Conservation (phyloP, 2,113 vertebrate genomes). For the Peromyscus leucopus region DNA sequence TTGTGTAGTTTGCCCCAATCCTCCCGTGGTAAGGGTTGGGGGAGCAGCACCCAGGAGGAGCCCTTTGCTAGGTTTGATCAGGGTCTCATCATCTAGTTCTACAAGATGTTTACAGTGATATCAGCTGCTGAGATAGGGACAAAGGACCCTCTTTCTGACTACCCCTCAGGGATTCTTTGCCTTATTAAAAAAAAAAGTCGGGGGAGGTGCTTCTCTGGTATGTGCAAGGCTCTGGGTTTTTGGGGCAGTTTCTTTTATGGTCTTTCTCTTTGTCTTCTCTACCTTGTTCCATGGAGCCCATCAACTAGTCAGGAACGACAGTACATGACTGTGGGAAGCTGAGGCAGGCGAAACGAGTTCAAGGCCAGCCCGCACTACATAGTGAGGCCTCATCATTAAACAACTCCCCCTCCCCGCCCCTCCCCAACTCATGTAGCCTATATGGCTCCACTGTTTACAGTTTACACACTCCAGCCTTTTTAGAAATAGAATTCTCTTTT, state of each 20-base stretch:
- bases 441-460: slow-evolving; percentile 68
- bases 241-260: slow-evolving; percentile 66
- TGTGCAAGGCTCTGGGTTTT: background rate
- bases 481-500: background rate
- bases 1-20: background rate
- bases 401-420: background rate
- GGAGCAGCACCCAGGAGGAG: slow-evolving; percentile 1
- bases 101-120: slow-evolving; percentile 64
- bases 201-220: background rate
- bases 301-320: background rate
- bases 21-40: background rate
- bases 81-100: slow-evolving; percentile 58
- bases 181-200: slow-evolving; percentile 57
- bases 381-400: background rate
- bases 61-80: slow-evolving; percentile 66
- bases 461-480: background rate
- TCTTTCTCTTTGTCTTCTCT: slow-evolving; percentile 77
- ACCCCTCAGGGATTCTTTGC: slow-evolving; percentile 76
- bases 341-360: background rate
- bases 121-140: slow-evolving; percentile 68
- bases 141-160: slow-evolving; percentile 75
- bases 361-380: background rate
- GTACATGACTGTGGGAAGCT: background rate
- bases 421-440: slow-evolving; percentile 46
- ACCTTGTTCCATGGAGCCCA: slow-evolving; percentile 68